A percentile compares a stretch with the other conserved stretches of the same genome.
Conservation (phyloP, 2,888 invertebrate genomes). For the Rhopalosiphum nymphaeae region DNA sequence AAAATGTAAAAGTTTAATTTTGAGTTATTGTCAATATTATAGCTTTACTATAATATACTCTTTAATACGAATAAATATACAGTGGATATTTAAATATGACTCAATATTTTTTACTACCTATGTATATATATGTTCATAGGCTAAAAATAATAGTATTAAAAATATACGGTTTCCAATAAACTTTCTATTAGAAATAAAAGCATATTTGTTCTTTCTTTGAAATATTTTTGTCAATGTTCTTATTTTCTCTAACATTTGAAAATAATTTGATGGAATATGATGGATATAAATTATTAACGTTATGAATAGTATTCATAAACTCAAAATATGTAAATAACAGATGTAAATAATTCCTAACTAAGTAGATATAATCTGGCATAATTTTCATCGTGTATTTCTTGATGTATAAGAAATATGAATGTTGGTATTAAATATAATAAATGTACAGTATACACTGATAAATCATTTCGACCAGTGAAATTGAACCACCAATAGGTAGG, state of each 20-base stretch:
- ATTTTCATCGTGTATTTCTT: not conserved
- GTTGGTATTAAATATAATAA: not conserved
- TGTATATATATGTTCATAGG: not conserved
- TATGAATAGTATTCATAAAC: not conserved
- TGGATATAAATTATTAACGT: not conserved
- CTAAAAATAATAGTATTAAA: not conserved
- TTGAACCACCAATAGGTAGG: not conserved
- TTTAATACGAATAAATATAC: not conserved
- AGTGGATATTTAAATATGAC: not conserved
- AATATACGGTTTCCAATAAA: not conserved
- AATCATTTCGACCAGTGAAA: not conserved
- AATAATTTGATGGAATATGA: not conserved
- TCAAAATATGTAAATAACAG: not conserved
- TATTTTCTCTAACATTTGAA: not conserved
- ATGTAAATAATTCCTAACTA: not conserved
- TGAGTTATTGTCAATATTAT: not conserved
- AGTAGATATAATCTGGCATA: not conserved
- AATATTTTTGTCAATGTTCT: not conserved
- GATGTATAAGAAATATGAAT: not conserved
- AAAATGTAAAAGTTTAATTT: not conserved
- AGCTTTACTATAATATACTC: not conserved
- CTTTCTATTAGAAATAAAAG: not conserved
- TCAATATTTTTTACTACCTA: not conserved
- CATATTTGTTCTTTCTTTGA: not conserved
- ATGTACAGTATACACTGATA: not conserved